Percentiles rank a stretch among this genome's conserved stretches.
Evolutionary conservation across 2,113 vertebrate genomes (phyloP).

Genomic region (Antennarius striatus): DNA sequence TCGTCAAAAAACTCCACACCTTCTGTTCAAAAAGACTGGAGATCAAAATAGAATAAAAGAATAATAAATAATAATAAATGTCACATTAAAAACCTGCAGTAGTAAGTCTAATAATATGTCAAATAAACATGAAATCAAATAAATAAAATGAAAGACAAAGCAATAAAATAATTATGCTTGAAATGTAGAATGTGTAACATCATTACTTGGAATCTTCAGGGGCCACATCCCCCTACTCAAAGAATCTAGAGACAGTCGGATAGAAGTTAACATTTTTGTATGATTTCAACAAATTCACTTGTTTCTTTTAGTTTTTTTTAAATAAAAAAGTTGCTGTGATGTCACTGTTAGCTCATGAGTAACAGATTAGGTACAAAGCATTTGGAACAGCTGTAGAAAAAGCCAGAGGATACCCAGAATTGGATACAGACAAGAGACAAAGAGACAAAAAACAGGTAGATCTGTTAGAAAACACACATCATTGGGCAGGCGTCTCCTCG

Average conservation of each 20-base stretch:
- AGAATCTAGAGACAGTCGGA: conserved; percentile 67
- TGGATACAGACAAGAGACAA: conserved; percentile 76
- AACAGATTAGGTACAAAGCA: conserved; percentile 45
- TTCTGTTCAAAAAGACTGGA: conserved; percentile 13
- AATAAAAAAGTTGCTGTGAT: conserved; percentile 12
- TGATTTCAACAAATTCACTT: conserved; percentile 55
- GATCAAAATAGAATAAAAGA: conserved; percentile 11
- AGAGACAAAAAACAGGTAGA: conserved; percentile 73
- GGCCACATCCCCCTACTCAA: conserved; percentile 65
- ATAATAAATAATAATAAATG: not conserved
- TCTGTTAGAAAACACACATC: conserved; percentile 76
- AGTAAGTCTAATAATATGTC: conserved; percentile 9
- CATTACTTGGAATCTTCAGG: conserved; percentile 68
- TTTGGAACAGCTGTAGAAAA: conserved; percentile 27
- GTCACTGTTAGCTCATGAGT: conserved; percentile 37
- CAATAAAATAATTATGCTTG: conserved; percentile 15
- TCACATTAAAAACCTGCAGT: conserved; percentile 6
- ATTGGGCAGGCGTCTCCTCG: conserved; percentile 68
- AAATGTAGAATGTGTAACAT: conserved; percentile 60
- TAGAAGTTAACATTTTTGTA: conserved; percentile 68
- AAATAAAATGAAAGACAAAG: conserved; percentile 4
- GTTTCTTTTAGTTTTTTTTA: not conserved
- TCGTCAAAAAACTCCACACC: conserved; percentile 39
- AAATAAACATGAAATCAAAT: not conserved
- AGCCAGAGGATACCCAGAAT: conserved; percentile 68